Evolutionary conservation across 1,140 invertebrate genomes (phyloP), one percentile per base, ranked within the genome.

Genomic region (Dryas iulia): DNA sequence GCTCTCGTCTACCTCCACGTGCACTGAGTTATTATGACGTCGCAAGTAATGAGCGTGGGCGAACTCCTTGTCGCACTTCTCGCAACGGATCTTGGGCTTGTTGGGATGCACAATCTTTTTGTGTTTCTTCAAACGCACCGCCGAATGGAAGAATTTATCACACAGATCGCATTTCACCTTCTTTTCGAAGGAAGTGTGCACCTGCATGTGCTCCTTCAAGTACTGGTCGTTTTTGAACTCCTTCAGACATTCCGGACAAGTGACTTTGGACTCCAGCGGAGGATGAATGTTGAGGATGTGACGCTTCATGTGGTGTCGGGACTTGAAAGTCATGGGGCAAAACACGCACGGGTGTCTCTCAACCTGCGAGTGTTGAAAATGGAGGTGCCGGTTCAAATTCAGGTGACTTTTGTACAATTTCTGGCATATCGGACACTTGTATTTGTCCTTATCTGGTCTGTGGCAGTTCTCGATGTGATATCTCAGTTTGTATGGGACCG

Each of bases 191-290:
- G 86, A 83, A 0, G 89, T 87, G 33, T 91, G 89, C 0, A 91
- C 81, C 21, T 91, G 89, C 89, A 91, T 91, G 60, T 91, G 89
- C 24, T 91, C 87, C 33, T 86, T 89, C 0, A 91, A 58, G 47
- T 91, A 91, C 59, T 91, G 89, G 31, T 91, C 89, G 58, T 91
- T 91, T 47, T 91, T 91, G 64, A 91, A 91, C 66, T 91, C 89
- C 47, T 91, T 91, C 21, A 87, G 12, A 54, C 89, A 91, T 58
- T 89, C 85, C 0, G 87, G 87, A 62, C 89, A 91, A 0, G 80
- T 80, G 0, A 89, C 89, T 68, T 89, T 91, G 0, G 89, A 91
- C 58, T 91, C 89, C n/a, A 91, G 72, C 0, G 89, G 89, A 4
- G 89, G 89, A 28, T 91, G 89, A 1, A 91, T 88, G 54, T 91